Conservation (phyloP, 2,113 vertebrate genomes). For the Psittacara wagleri region DNA sequence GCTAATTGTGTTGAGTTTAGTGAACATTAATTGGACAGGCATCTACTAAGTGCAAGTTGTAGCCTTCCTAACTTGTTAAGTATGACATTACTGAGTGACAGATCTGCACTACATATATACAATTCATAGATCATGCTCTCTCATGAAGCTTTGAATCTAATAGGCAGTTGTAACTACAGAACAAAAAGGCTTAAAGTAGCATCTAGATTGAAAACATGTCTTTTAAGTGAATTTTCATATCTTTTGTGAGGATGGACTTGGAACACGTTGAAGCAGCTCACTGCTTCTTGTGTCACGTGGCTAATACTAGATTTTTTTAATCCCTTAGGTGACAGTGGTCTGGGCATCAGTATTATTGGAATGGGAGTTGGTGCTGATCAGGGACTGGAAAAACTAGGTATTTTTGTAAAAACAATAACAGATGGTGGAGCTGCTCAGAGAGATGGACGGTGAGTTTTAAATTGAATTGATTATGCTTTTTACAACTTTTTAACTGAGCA, state of each 20-base stretch:
- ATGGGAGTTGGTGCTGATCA: conserved; percentile 95
- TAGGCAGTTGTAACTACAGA: not conserved
- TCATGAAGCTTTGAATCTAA: not conserved
- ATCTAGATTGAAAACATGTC: not conserved
- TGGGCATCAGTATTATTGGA: conserved; percentile 94
- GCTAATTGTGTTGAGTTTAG: not conserved
- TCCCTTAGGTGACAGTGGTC: conserved; percentile 84
- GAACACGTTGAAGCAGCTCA: not conserved
- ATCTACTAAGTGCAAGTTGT: not conserved
- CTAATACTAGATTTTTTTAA: not conserved
- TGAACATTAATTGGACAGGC: not conserved
- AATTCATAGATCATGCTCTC: not conserved
- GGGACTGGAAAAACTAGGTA: conserved; percentile 91
- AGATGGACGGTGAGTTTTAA: conserved; percentile 83
- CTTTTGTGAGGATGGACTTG: not conserved
- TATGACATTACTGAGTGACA: not conserved
- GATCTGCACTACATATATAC: not conserved
- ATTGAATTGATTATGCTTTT: not conserved
- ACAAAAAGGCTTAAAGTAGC: not conserved
- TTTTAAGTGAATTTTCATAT: not conserved
- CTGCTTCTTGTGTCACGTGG: not conserved
- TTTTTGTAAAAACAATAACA: conserved; percentile 94
- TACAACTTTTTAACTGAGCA: not conserved
- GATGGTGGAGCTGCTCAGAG: conserved; percentile 86
- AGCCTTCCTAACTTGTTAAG: too few relatives aligned